phyloP scores from a whole-genome alignment of 2,888 invertebrate genomes.

The Stegophylla sp. region DNA sequence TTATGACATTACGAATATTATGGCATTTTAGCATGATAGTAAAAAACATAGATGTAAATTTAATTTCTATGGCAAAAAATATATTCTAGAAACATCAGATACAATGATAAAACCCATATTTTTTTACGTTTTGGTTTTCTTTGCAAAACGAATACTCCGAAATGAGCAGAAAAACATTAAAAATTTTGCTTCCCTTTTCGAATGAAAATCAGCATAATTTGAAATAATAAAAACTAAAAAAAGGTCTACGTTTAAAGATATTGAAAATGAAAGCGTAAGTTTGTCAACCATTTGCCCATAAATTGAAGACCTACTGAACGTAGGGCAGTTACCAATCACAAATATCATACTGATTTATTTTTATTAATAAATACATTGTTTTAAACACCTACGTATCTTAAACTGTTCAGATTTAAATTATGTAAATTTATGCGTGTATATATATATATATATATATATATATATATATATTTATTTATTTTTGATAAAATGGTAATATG shows the following conservation, averaged over 20 bases:
- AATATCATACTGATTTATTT: constrained; percentile 15
- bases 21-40: background rate
- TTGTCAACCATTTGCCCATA: constrained; percentile 10
- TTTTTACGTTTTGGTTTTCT: constrained; percentile 28
- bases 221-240: constrained; percentile 31
- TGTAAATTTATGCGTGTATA: constrained; percentile 9
- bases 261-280: constrained; percentile 11
- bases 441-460: too few relatives aligned
- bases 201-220: constrained; percentile 20
- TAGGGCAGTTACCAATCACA: constrained; percentile 5
- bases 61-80: constrained; percentile 20
- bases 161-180: constrained; percentile 15
- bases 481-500: too few relatives aligned
- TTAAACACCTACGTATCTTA: background rate
- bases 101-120: constrained; percentile 20
- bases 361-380: background rate
- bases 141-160: constrained; percentile 12
- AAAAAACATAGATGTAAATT: constrained; percentile 30
- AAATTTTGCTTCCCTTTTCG: constrained; percentile 31
- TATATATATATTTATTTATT: too few relatives aligned
- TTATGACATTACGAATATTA: background rate
- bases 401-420: constrained; percentile 8
- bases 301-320: constrained; percentile 23
- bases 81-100: constrained; percentile 28
- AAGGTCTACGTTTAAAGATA: constrained; percentile 4